phyloP scores from a whole-genome alignment of 2,797 vertebrate species.

The Mus caroli region DNA sequence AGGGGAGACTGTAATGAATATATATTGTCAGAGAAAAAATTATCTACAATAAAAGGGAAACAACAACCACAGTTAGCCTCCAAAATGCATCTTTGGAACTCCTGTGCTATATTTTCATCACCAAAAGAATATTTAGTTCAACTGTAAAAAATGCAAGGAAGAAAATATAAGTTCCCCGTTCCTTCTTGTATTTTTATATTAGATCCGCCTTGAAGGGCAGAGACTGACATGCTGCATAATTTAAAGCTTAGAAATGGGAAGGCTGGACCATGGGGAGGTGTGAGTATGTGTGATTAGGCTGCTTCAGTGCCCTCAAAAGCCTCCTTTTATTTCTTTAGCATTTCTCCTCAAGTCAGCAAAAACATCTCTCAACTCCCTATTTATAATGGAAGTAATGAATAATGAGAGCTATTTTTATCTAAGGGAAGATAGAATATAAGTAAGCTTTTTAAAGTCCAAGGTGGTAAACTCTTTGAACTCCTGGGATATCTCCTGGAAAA shows the following conservation, averaged over 20 bases:
- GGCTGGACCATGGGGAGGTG: background rate
- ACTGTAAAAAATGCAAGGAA: background rate
- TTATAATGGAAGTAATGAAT: slow-evolving; percentile 33
- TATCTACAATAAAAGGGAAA: background rate
- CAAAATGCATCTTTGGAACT: background rate
- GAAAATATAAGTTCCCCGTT: background rate
- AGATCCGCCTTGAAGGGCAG: background rate
- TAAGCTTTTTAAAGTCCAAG: slow-evolving; percentile 5
- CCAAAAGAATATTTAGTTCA: background rate
- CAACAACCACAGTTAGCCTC: background rate
- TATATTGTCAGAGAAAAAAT: background rate
- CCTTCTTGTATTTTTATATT: background rate
- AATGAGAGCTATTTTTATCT: background rate
- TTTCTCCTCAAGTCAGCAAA: slow-evolving; percentile 31
- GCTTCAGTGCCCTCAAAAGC: background rate
- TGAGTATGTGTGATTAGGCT: background rate
- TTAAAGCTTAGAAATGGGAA: slow-evolving; percentile 24
- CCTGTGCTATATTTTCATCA: background rate
- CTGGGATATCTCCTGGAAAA: background rate
- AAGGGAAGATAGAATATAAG: background rate
- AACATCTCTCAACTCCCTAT: slow-evolving; percentile 1
- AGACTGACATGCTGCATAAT: background rate
- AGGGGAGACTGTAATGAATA: background rate
- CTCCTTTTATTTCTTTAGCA: background rate
- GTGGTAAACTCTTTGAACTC: background rate